phyloP scores from a whole-genome alignment of 2,888 invertebrate species.

The Caenorhabditis parvicauda region DNA sequence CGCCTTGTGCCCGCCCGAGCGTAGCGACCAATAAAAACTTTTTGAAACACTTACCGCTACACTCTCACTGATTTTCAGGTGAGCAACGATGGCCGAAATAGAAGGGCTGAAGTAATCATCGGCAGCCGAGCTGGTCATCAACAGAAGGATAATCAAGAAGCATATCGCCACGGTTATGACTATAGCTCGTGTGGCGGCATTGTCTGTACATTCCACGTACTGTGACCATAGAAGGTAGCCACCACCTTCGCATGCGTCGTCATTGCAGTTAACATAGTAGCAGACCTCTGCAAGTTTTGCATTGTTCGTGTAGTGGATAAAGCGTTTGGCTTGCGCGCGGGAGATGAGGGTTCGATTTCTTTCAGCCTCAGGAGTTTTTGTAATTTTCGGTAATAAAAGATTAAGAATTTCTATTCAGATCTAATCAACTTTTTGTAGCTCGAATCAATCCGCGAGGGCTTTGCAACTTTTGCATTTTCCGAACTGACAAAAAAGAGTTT shows the following conservation, averaged over 20 bases:
- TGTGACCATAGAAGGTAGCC: conserved; percentile 47
- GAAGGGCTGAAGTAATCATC: conserved; percentile 63
- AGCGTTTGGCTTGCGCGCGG: too few species aligned
- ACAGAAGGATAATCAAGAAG: conserved; percentile 40
- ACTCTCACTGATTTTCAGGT: conserved; percentile 65
- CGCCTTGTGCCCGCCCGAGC: not conserved
- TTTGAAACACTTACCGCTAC: conserved; percentile 65
- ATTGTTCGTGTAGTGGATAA: too few species aligned
- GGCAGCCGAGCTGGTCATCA: conserved; percentile 47
- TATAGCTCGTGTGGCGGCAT: conserved; percentile 14
- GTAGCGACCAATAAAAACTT: not conserved
- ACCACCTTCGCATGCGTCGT: conserved; percentile 50
- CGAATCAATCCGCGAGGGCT: too few species aligned
- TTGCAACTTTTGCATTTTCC: too few species aligned
- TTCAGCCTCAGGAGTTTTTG: not conserved
- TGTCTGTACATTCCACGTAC: conserved; percentile 34
- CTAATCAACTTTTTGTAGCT: too few species aligned
- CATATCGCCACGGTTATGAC: conserved; percentile 36
- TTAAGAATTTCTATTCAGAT: not conserved
- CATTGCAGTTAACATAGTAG: conserved; percentile 35
- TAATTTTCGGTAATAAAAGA: not conserved
- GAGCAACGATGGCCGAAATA: conserved; percentile 65
- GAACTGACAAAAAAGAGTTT: too few species aligned
- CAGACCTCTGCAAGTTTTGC: conserved; percentile 25
- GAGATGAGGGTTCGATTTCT: too few species aligned